Evolutionary conservation across 1,140 invertebrate genomes (phyloP).

Genomic region (Magallana ariakensis): DNA sequence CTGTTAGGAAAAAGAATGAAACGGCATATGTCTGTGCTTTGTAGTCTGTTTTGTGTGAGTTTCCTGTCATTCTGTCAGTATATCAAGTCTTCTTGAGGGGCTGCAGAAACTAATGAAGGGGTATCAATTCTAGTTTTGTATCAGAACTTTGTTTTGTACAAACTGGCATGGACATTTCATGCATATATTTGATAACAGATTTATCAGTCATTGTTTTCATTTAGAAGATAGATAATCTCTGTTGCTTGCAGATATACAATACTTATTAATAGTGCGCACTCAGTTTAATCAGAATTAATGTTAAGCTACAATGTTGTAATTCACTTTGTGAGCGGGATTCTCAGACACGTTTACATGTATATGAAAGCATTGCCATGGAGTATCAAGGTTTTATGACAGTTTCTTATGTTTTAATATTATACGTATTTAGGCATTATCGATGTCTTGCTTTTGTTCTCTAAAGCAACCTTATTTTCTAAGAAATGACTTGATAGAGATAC

Average conservation of each 20-base stretch:
- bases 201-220: not conserved
- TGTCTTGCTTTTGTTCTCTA: too few relatives aligned
- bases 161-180: not conserved
- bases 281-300: not conserved
- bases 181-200: not conserved
- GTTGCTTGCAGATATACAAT: not conserved
- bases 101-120: too few relatives aligned
- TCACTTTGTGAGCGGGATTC: constrained; percentile 9
- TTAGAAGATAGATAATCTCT: not conserved
- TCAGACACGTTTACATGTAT: not conserved
- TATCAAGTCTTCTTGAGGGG: too few relatives aligned
- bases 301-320: not conserved
- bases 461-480: too few relatives aligned
- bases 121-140: too few relatives aligned
- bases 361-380: not conserved
- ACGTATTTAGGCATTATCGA: too few relatives aligned
- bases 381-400: too few relatives aligned
- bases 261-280: not conserved
- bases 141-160: not conserved
- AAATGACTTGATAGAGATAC: too few relatives aligned
- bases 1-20: not conserved
- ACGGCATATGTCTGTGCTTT: too few relatives aligned
- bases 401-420: too few relatives aligned
- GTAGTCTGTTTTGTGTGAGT: not conserved
- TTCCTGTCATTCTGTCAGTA: too few relatives aligned